Conservation (phyloP, 2,797 vertebrate genomes). For the Lutjanus campechanus region DNA sequence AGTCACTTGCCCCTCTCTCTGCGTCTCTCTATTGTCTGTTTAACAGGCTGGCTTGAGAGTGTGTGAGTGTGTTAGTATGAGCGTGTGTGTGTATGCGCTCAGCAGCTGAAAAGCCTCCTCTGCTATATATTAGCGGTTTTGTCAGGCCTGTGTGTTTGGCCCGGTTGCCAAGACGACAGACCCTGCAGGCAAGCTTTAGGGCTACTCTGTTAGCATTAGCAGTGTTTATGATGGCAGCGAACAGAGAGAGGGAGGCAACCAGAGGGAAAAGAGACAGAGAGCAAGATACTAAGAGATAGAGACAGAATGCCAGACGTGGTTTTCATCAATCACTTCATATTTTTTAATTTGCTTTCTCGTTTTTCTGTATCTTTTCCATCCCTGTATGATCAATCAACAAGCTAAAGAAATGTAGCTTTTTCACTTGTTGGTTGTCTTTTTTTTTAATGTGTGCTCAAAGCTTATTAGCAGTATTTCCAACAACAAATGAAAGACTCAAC, state of each 20-base stretch:
- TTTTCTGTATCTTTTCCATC: not conserved
- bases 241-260: conserved; percentile 38
- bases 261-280: not conserved
- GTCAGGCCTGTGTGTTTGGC: conserved; percentile 74
- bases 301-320: conserved; percentile 23
- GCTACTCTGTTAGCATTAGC: conserved; percentile 73
- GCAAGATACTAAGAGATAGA: conserved; percentile 51
- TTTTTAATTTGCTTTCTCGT: not conserved
- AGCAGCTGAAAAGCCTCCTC: conserved; percentile 65
- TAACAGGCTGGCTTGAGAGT: conserved; percentile 5
- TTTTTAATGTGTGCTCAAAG: not conserved
- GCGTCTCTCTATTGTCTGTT: conserved; percentile 26
- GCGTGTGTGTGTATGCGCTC: conserved; percentile 11
- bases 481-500: conserved; percentile 40
- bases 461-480: conserved; percentile 49
- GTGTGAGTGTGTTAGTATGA: not conserved
- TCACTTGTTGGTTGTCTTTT: conserved; percentile 1
- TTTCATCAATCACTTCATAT: conserved; percentile 46
- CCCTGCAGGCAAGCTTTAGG: conserved; percentile 61
- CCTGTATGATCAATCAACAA: conserved; percentile 28
- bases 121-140: conserved; percentile 79
- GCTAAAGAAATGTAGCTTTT: not conserved
- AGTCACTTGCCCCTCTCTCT: conserved; percentile 17
- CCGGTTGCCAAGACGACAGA: conserved; percentile 71
- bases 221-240: conserved; percentile 72